phyloP scores from a whole-genome alignment of 2,113 vertebrate species.

The Bubalus kerabau region DNA sequence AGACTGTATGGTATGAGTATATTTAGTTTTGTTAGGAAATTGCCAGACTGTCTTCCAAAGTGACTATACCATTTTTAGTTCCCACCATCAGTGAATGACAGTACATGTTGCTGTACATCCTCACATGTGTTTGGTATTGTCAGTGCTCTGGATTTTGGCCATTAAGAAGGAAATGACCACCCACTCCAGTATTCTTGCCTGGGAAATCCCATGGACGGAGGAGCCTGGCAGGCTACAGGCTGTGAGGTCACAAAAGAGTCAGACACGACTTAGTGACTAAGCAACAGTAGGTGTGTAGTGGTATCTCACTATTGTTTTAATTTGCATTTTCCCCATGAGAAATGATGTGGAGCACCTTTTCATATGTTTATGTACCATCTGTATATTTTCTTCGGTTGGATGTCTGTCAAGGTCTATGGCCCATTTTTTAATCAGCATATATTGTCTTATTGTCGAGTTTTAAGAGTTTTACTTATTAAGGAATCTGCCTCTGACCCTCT shows the following conservation, averaged over 20 bases:
- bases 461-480: slow-evolving; percentile 1
- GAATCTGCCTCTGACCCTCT: not conserved
- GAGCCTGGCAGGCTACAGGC: not conserved
- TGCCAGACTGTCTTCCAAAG: not conserved
- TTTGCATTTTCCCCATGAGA: not conserved
- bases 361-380: not conserved
- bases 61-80: not conserved
- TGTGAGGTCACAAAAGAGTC: not conserved
- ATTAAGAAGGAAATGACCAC: not conserved
- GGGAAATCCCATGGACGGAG: not conserved
- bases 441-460: not conserved
- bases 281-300: not conserved
- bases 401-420: not conserved
- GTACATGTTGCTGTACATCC: not conserved
- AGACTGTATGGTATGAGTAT: not conserved
- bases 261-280: not conserved
- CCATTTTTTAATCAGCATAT: not conserved
- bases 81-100: not conserved
- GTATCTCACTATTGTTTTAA: not conserved
- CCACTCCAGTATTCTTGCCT: not conserved
- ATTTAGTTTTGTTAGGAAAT: not conserved
- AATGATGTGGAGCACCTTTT: not conserved
- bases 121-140: not conserved
- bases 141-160: not conserved
- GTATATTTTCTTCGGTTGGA: not conserved